phyloP scores from a whole-genome alignment of 2,113 vertebrate genomes.

The Lampris incognitus region DNA sequence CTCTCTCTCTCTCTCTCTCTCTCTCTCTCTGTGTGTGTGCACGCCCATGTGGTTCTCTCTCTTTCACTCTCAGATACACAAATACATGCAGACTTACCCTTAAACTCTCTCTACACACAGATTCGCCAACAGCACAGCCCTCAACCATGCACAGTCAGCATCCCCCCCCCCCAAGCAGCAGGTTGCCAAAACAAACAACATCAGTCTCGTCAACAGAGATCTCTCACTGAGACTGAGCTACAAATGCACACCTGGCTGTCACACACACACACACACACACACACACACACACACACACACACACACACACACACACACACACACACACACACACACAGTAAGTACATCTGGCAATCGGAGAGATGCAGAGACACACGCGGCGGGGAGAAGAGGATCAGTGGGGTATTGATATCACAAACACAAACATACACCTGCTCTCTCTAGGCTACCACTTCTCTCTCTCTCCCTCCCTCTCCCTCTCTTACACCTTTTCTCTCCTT shows the following conservation, averaged over 20 bases:
- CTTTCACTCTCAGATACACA: constrained; percentile 4
- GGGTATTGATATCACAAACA: constrained; percentile 60
- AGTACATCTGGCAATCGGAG: constrained; percentile 66
- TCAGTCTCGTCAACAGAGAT: constrained; percentile 62
- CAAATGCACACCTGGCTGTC: constrained; percentile 53
- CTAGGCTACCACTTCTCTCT: background rate
- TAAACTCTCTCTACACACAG: too few species aligned
- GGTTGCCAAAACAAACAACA: constrained; percentile 75
- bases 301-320: constrained; percentile 14
- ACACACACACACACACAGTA: constrained; percentile 31
- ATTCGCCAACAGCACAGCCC: background rate
- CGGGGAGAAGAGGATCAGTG: constrained; percentile 61
- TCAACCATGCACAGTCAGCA: constrained; percentile 8
- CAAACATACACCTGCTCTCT: constrained; percentile 33
- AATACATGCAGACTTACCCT: background rate
- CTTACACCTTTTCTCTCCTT: too few species aligned
- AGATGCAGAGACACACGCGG: constrained; percentile 46
- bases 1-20: too few species aligned
- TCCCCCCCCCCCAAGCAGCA: constrained; percentile 44
- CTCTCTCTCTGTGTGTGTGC: too few species aligned
- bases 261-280: constrained; percentile 44
- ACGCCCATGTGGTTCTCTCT: too few species aligned
- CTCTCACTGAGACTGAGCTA: constrained; percentile 45
- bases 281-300: constrained; percentile 43
- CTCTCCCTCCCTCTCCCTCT: background rate